A percentile compares a stretch with the other conserved stretches of the same genome.
phyloP scores from a whole-genome alignment of 2,113 vertebrate species.

The Rhineura floridana region DNA sequence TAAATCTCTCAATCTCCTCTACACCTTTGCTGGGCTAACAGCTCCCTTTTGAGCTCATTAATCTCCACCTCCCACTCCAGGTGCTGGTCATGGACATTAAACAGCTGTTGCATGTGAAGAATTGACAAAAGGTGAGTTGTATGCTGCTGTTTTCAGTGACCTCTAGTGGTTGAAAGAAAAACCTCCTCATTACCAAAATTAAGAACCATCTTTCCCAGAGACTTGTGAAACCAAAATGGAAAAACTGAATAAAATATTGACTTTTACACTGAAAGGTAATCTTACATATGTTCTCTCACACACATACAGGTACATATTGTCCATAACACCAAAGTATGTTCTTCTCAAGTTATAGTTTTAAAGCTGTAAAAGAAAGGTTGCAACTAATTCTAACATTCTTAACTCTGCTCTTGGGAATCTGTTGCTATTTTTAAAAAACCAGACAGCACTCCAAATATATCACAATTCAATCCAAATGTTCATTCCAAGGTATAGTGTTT shows the following conservation, averaged over 20 bases:
- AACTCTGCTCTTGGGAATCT: not conserved
- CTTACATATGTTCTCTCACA: not conserved
- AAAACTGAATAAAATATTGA: not conserved
- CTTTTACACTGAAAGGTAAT: not conserved
- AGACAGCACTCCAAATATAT: not conserved
- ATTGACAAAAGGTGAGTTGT: not conserved
- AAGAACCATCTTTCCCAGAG: not conserved
- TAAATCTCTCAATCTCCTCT: too few species aligned
- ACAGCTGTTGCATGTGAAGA: not conserved
- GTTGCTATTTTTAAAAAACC: not conserved
- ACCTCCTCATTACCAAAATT: not conserved
- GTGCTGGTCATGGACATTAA: too few species aligned
- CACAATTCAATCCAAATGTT: not conserved
- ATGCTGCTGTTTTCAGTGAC: not conserved
- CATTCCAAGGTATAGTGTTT: not conserved
- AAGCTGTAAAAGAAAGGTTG: not conserved
- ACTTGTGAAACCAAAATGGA: not conserved
- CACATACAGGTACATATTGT: too few species aligned
- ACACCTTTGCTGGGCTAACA: too few species aligned
- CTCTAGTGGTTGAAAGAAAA: not conserved
- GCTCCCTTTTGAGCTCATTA: too few species aligned
- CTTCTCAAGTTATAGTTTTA: not conserved
- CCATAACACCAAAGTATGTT: not conserved
- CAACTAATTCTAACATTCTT: not conserved
- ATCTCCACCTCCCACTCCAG: too few species aligned